phyloP scores from a whole-genome alignment of 1,140 invertebrate species.

The Coenobita brevimanus region DNA sequence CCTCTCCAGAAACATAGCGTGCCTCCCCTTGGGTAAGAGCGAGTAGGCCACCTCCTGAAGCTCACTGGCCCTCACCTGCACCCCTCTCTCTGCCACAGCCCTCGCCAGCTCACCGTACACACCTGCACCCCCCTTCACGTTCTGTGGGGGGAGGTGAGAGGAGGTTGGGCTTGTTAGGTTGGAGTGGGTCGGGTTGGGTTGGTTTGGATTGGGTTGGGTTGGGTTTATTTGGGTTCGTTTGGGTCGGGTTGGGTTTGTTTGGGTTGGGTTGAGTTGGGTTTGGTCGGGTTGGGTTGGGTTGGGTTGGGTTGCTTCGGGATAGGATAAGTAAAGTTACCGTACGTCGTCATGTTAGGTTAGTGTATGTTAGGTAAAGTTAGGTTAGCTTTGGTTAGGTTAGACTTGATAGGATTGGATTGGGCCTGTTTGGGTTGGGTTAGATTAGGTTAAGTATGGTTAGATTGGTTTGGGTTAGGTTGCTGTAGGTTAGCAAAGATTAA shows the following conservation, averaged over 20 bases:
- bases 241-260: background rate
- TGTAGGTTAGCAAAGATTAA: background rate
- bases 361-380: background rate
- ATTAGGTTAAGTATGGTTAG: background rate
- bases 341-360: background rate
- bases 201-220: too few relatives aligned
- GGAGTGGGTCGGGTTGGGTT: too few relatives aligned
- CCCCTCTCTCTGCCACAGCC: slow-evolving; percentile 1
- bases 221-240: background rate
- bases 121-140: background rate
- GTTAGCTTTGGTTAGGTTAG: background rate
- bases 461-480: background rate
- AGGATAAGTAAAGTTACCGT: background rate
- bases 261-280: too few relatives aligned
- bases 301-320: background rate
- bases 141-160: background rate
- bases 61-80: slow-evolving; percentile 17
- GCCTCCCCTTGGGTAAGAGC: background rate
- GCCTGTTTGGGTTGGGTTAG: background rate
- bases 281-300: too few relatives aligned
- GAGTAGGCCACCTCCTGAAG: slow-evolving; percentile 34
- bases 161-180: background rate
- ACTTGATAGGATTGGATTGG: background rate
- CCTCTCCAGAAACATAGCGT: slow-evolving; percentile 47
- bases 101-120: slow-evolving; percentile 8